phyloP scores from a whole-genome alignment of 2,888 invertebrate genomes.

The Latheticus oryzae region DNA sequence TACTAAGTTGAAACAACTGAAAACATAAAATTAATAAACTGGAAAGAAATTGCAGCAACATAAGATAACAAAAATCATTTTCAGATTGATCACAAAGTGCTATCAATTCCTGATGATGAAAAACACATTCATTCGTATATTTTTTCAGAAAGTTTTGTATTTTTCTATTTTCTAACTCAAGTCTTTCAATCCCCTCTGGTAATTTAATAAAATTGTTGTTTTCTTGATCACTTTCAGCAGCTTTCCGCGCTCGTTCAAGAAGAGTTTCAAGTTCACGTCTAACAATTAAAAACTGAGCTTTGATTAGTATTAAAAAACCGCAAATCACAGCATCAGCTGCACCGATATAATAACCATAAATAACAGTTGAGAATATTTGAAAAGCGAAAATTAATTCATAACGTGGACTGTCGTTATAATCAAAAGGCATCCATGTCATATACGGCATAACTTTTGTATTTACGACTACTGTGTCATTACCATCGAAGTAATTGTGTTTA shows the following conservation, averaged over 20 bases:
- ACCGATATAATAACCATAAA: constrained; percentile 38
- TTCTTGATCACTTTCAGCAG: neutral
- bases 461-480: constrained; percentile 15
- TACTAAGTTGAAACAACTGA: constrained; percentile 41
- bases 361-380: constrained; percentile 25
- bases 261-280: constrained; percentile 13
- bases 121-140: constrained; percentile 31
- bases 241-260: constrained; percentile 8
- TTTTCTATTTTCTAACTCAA: constrained; percentile 7
- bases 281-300: constrained; percentile 38
- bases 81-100: constrained; percentile 41
- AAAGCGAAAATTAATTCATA: constrained; percentile 32
- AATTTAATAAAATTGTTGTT: neutral
- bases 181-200: neutral
- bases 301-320: constrained; percentile 39
- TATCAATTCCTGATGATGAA: constrained; percentile 39
- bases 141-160: constrained; percentile 18
- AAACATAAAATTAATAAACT: constrained; percentile 44
- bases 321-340: constrained; percentile 35
- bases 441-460: constrained; percentile 34
- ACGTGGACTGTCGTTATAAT: constrained; percentile 27
- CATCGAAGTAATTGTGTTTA: constrained; percentile 15
- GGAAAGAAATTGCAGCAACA: constrained; percentile 43
- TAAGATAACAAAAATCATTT: constrained; percentile 36
- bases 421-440: constrained; percentile 36